Evolutionary conservation across 2,113 vertebrate species (phyloP).

Genomic region (Piprites chloris): DNA sequence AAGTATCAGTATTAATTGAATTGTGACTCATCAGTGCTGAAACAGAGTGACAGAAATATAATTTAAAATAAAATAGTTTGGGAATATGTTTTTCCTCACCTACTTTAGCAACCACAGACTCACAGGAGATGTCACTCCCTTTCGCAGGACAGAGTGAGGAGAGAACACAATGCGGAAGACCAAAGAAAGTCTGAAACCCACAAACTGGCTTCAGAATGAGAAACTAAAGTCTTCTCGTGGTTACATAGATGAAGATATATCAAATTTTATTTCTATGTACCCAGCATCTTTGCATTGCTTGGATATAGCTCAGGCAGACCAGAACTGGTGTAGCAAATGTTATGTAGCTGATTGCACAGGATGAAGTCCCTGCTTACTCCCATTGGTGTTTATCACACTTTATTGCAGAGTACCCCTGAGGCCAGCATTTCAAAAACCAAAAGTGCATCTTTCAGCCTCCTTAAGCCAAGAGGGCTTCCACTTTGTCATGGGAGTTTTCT

Average conservation of each 20-base stretch:
- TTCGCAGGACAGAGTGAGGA: not conserved
- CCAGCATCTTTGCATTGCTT: not conserved
- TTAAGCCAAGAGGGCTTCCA: not conserved
- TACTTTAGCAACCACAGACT: not conserved
- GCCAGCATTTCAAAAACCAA: not conserved
- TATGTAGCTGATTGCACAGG: not conserved
- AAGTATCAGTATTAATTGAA: not conserved
- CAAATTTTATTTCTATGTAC: not conserved
- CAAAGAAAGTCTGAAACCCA: not conserved
- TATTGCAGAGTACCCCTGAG: not conserved
- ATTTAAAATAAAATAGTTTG: not conserved
- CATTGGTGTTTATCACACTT: fast-evolving
- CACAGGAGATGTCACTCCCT: not conserved
- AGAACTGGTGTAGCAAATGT: not conserved
- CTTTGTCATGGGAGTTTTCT: constrained; percentile 5
- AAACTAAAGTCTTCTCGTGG: not conserved
- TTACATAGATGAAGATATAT: not conserved
- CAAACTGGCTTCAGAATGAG: not conserved
- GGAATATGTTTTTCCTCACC: not conserved
- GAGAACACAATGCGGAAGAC: not conserved
- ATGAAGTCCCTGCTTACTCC: not conserved
- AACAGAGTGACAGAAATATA: not conserved
- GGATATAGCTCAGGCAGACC: not conserved
- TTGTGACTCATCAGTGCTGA: not conserved
- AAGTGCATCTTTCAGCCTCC: not conserved